A percentile compares a stretch with the other conserved stretches of the same genome.
phyloP scores from a whole-genome alignment of 2,888 invertebrate genomes.

The Cyclophora albipunctata region DNA sequence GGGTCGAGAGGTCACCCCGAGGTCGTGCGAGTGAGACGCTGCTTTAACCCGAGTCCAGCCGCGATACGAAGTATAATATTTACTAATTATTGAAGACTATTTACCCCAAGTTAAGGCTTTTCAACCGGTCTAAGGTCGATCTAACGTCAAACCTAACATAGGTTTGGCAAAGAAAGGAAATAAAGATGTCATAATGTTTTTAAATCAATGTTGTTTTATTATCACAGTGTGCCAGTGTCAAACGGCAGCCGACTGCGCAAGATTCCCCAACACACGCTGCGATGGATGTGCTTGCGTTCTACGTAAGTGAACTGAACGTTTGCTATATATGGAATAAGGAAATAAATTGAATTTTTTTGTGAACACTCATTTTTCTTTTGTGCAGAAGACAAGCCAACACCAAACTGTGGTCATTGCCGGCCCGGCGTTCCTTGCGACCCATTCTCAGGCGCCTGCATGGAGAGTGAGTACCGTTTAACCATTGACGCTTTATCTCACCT shows the following conservation, averaged over 20 bases:
- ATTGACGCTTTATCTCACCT: not conserved
- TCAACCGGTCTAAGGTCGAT: too few species aligned
- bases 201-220: not conserved
- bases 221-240: slow-evolving; percentile 81
- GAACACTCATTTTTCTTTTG: not conserved
- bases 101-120: too few species aligned
- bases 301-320: slow-evolving; percentile 58
- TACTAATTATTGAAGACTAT: too few species aligned
- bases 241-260: slow-evolving; percentile 78
- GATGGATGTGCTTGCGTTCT: slow-evolving; percentile 82
- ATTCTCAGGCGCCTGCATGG: slow-evolving; percentile 86
- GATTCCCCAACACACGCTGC: slow-evolving; percentile 73
- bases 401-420: slow-evolving; percentile 84
- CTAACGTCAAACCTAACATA: too few species aligned
- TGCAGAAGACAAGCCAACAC: slow-evolving; percentile 37
- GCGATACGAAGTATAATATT: too few species aligned
- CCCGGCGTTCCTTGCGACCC: slow-evolving; percentile 86
- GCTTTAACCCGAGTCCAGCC: too few species aligned
- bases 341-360: not conserved
- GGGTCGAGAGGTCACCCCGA: too few species aligned
- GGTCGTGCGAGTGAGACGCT: too few species aligned
- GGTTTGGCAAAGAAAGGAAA: too few species aligned
- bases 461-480: slow-evolving; percentile 78
- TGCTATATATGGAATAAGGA: not conserved
- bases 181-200: too few species aligned